These are phyloP conservation scores for Sclerurus mexicanus DNA, from an alignment of 2,113 vertebrate genomes.

Conservation along the genomic window DNA sequence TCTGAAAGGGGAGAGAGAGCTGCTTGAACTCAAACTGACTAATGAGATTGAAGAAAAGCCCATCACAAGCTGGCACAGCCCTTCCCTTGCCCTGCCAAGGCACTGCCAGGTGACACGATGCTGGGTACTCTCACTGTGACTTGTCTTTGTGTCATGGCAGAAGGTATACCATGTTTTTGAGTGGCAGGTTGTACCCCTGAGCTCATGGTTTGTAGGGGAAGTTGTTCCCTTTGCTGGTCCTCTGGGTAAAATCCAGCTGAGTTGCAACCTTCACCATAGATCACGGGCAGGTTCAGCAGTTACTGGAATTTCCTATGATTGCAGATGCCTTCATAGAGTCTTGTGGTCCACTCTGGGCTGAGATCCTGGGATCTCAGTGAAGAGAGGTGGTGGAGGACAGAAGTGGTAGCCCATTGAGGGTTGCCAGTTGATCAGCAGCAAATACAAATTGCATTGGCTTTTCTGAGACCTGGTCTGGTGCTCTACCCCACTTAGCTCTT, in stretches of 20 bases:
- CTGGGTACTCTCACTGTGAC: background rate
- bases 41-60: constrained; percentile 50
- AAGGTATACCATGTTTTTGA: background rate
- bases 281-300: background rate
- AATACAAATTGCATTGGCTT: accelerated
- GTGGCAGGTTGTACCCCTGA: background rate
- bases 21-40: constrained; percentile 55
- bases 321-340: background rate
- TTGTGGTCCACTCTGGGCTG: background rate
- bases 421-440: background rate
- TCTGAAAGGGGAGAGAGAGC: constrained; percentile 59
- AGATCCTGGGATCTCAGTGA: background rate
- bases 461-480: background rate
- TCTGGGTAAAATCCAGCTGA: background rate
- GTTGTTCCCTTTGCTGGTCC: background rate
- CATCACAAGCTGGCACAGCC: constrained; percentile 39
- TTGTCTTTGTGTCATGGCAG: background rate
- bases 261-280: background rate
- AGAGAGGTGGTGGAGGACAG: background rate
- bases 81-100: background rate
- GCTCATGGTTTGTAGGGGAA: background rate
- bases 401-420: background rate
- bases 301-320: background rate
- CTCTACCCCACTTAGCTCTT: background rate
- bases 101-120: background rate